Percentiles rank a stretch among this genome's conserved stretches.
Conservation (phyloP, 1,140 invertebrate species). For the Tigriopus japonicus region DNA sequence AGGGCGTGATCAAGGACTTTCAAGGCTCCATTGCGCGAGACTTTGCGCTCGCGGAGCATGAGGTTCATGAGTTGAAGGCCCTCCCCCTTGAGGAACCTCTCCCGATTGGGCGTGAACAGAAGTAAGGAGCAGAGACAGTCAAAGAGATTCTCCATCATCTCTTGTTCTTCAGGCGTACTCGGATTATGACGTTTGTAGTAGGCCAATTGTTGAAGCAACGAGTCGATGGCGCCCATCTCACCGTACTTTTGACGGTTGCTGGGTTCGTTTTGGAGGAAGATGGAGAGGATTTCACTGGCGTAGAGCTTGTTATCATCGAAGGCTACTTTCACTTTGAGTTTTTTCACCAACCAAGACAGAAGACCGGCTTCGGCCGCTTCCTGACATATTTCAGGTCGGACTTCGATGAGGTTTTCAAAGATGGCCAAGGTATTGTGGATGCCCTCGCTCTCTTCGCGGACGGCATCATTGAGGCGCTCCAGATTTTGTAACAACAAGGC, state of each 20-base stretch:
- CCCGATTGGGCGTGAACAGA: constrained; percentile 65
- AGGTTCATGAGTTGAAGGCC: constrained; percentile 89
- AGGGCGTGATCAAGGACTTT: constrained; percentile 89
- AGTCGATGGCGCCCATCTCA: constrained; percentile 12
- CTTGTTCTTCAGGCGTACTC: constrained; percentile 61
- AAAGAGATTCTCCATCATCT: constrained; percentile 98
- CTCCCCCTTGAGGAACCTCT: constrained; percentile 80
- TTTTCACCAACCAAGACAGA: constrained; percentile 74
- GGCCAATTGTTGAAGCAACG: constrained; percentile 28
- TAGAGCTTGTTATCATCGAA: constrained; percentile 95
- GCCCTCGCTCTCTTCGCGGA: constrained; percentile 88
- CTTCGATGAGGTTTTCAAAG: constrained; percentile 81
- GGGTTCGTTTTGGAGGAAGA: constrained; percentile 72
- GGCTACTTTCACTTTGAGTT: constrained; percentile 60
- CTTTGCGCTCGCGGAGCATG: constrained; percentile 94
- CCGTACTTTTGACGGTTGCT: constrained; percentile 36
- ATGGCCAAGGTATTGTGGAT: constrained; percentile 84
- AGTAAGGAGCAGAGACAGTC: constrained; percentile 83
- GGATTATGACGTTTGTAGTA: constrained; percentile 32
- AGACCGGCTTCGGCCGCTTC: constrained; percentile 58
- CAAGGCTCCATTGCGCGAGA: constrained; percentile 82
- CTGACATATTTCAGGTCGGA: constrained; percentile 55
- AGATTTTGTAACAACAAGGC: constrained; percentile 54
- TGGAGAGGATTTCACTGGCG: constrained; percentile 84
- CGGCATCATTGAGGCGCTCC: constrained; percentile 73